Evolutionary conservation across 2,113 vertebrate genomes (phyloP).

Genomic region (Poeciliopsis prolifica): DNA sequence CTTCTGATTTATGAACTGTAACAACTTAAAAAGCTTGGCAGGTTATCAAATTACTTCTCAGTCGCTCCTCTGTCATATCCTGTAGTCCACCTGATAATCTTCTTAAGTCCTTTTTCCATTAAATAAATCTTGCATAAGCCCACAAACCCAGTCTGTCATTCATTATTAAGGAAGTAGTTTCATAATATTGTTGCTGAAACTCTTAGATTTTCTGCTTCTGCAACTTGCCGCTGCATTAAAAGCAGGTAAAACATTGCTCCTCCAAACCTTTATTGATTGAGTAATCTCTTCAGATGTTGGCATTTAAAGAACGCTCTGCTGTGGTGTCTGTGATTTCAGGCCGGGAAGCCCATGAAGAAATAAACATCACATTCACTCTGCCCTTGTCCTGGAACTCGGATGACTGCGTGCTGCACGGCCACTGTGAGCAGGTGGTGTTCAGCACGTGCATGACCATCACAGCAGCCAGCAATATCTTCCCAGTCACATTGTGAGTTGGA

Average conservation of each 20-base stretch:
- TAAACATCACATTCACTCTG: constrained; percentile 96
- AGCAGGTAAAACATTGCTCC: not conserved
- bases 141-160: constrained; percentile 16
- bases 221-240: not conserved
- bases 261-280: not conserved
- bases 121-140: constrained; percentile 25
- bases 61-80: not conserved
- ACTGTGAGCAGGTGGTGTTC: constrained; percentile 96
- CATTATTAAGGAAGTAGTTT: constrained; percentile 2
- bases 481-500: constrained; percentile 93
- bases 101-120: constrained; percentile 24
- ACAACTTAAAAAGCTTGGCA: not conserved
- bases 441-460: constrained; percentile 95
- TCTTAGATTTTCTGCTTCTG: not conserved
- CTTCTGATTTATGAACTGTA: not conserved
- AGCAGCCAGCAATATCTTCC: constrained; percentile 88
- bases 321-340: constrained; percentile 73
- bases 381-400: constrained; percentile 94
- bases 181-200: not conserved
- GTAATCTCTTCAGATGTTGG: not conserved
- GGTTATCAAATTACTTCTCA: not conserved
- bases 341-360: constrained; percentile 93
- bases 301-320: not conserved
- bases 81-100: constrained; percentile 25
- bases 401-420: constrained; percentile 92